A percentile compares a stretch with the other conserved stretches of the same genome.
These are phyloP conservation scores for Neogobius melanostomus DNA, from an alignment of 2,113 vertebrate genomes.

Conservation along the genomic window DNA sequence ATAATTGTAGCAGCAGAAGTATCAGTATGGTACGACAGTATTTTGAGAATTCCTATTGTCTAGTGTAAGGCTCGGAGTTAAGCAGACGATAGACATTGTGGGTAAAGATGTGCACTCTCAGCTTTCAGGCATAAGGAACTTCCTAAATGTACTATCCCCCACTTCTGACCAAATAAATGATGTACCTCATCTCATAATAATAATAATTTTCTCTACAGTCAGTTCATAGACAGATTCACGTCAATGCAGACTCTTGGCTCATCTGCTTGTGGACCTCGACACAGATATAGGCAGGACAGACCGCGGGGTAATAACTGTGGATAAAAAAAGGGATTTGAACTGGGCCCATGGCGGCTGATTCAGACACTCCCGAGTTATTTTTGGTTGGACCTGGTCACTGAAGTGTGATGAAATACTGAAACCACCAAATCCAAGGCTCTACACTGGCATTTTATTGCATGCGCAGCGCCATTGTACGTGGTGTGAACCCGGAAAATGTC, in stretches of 20 bases:
- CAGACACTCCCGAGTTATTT: constrained; percentile 54
- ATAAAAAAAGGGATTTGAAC: constrained; percentile 59
- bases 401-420: constrained; percentile 24
- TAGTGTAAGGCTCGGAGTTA: too few relatives aligned
- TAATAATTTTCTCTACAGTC: not conserved
- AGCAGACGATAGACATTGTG: too few relatives aligned
- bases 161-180: too few relatives aligned
- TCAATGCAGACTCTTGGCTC: constrained; percentile 58
- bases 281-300: constrained; percentile 57
- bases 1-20: too few relatives aligned
- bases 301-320: constrained; percentile 59
- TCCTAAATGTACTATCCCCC: too few relatives aligned
- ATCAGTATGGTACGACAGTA: too few relatives aligned
- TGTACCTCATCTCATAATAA: too few relatives aligned
- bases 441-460: not conserved
- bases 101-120: too few relatives aligned
- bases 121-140: too few relatives aligned
- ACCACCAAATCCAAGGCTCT: not conserved
- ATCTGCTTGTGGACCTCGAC: constrained; percentile 50
- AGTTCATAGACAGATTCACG: constrained; percentile 46
- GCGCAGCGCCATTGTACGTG: not conserved
- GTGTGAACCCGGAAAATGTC: not conserved
- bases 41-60: too few relatives aligned
- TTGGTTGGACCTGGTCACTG: constrained; percentile 25
- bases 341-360: constrained; percentile 55